phyloP scores from a whole-genome alignment of 2,113 vertebrate genomes.

The Sebastes schlegelii region DNA sequence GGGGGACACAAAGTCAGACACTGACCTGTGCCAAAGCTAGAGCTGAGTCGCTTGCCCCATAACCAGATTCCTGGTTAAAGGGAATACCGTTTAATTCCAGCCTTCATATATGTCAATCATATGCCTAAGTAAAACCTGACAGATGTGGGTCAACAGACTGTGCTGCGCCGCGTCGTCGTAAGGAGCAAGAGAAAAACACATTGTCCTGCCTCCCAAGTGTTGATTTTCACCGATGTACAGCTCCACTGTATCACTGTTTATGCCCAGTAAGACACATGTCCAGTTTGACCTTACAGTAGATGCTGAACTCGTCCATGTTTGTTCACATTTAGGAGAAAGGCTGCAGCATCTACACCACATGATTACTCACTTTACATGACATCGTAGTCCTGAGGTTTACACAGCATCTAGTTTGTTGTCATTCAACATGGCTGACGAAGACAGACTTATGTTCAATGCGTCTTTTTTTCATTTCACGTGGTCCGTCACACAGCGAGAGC shows the following conservation, averaged over 20 bases:
- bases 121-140: slow-evolving; percentile 36
- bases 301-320: slow-evolving; percentile 21
- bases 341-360: not conserved
- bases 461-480: not conserved
- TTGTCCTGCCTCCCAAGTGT: slow-evolving; percentile 1
- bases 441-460: not conserved
- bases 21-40: slow-evolving; percentile 5
- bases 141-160: slow-evolving; percentile 10
- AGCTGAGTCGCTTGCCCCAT: slow-evolving; percentile 19
- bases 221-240: slow-evolving; percentile 10
- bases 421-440: slow-evolving; percentile 5
- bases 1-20: slow-evolving; percentile 64
- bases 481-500: not conserved
- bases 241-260: slow-evolving; percentile 18
- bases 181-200: slow-evolving; percentile 29
- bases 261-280: not conserved
- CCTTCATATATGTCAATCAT: slow-evolving; percentile 59
- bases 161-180: not conserved
- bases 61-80: slow-evolving; percentile 31
- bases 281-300: slow-evolving; percentile 9
- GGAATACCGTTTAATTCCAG: slow-evolving; percentile 70
- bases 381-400: not conserved
- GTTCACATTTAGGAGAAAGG: slow-evolving; percentile 1
- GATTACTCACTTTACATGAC: not conserved
- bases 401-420: slow-evolving; percentile 19